Conservation (phyloP, 2,797 vertebrate species). For the Rhinatrema bivittatum region DNA sequence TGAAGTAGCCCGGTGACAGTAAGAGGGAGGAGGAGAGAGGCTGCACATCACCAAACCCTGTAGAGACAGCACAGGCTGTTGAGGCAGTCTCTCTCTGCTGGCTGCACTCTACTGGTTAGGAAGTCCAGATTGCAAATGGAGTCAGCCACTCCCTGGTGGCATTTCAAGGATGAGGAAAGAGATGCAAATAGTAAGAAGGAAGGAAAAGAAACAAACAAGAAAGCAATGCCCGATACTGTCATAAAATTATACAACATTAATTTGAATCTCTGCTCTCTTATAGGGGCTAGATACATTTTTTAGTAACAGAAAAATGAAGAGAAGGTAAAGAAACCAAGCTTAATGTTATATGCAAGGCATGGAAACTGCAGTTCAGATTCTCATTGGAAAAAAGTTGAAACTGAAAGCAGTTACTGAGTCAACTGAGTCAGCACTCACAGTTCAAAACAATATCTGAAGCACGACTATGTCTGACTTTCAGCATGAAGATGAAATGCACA, state of each 20-base stretch:
- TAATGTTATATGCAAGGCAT: too few species aligned
- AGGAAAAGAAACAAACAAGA: neutral
- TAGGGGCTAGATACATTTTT: neutral
- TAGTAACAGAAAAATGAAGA: neutral
- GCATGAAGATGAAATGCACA: too few species aligned
- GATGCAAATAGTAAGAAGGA: neutral
- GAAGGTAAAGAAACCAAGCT: fast-evolving
- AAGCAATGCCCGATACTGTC: neutral
- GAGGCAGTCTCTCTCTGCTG: neutral
- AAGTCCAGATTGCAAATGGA: neutral
- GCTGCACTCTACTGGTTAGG: too few species aligned
- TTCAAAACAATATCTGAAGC: conserved; percentile 9
- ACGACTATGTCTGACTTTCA: too few species aligned
- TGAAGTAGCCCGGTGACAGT: conserved; percentile 8
- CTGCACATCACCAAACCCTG: conserved; percentile 27
- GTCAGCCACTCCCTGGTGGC: conserved; percentile 10
- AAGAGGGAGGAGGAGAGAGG: neutral
- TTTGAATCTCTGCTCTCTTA: neutral
- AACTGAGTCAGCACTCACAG: conserved; percentile 16
- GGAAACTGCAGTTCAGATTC: conserved; percentile 16
- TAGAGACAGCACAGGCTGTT: neutral
- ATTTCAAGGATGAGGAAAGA: conserved; percentile 3
- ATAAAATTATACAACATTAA: neutral
- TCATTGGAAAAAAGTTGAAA: conserved; percentile 19
- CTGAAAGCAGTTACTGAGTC: conserved; percentile 22